These are phyloP conservation scores for Drosophila pseudoananassae DNA, from an alignment of 1,140 invertebrate genomes.

Conservation along the genomic window DNA sequence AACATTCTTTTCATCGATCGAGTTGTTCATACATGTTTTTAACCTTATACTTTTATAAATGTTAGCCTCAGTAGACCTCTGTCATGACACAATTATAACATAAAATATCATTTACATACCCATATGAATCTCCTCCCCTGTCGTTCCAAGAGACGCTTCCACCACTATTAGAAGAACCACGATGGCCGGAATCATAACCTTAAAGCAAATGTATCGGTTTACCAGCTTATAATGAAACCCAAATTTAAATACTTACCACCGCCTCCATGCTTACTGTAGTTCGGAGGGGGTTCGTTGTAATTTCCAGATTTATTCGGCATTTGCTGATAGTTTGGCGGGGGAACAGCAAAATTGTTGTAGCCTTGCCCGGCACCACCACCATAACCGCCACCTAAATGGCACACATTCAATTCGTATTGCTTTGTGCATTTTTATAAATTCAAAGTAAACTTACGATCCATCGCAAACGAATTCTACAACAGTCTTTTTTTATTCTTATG, in stretches of 20 bases:
- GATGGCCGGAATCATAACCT: slow-evolving; percentile 84
- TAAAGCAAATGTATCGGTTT: slow-evolving; percentile 45
- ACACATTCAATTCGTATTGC: slow-evolving; percentile 15
- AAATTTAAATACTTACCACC: slow-evolving; percentile 34
- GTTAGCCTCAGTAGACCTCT: slow-evolving; percentile 27
- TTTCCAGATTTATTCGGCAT: slow-evolving; percentile 76
- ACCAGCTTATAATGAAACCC: neutral
- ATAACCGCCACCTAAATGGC: slow-evolving; percentile 66
- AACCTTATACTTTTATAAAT: slow-evolving; percentile 20
- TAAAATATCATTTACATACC: slow-evolving; percentile 84
- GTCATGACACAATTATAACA: slow-evolving; percentile 3
- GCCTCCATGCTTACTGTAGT: slow-evolving; percentile 68
- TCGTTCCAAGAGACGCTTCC: slow-evolving; percentile 79
- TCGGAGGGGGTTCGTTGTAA: slow-evolving; percentile 81
- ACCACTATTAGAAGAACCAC: slow-evolving; percentile 78
- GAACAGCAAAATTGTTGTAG: slow-evolving; percentile 80
- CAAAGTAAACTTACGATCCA: slow-evolving; percentile 65
- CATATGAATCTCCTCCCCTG: slow-evolving; percentile 84
- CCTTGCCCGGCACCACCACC: slow-evolving; percentile 71
- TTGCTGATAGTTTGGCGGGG: slow-evolving; percentile 81
- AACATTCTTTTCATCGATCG: neutral
- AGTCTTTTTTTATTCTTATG: slow-evolving; percentile 9
- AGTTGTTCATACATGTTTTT: slow-evolving; percentile 14
- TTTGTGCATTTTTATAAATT: slow-evolving; percentile 7
- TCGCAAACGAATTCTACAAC: slow-evolving; percentile 23